Evolutionary conservation across 2,113 vertebrate species (phyloP), one percentile per base, ranked within the genome.

Genomic region (Calyptomena viridis): DNA sequence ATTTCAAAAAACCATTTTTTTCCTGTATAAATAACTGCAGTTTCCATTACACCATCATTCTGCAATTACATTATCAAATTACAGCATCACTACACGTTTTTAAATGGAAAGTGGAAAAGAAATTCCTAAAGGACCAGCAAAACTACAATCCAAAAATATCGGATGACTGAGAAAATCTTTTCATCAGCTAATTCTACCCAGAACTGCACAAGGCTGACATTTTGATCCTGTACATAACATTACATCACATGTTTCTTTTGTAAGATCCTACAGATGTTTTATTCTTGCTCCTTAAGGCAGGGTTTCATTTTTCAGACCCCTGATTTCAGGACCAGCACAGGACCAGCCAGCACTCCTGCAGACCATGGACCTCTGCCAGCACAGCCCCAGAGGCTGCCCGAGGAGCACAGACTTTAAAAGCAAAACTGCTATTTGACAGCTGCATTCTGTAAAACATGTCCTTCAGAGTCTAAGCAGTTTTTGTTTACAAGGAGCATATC

Each of bases 111-210:
- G 9, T 25, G 11, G 21, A 8, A 7, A 56, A 74, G 50, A 6
- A 66, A 46, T 39, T 84, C 44, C 63, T 85, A 23, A 82, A 71
- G 1, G 1, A 67, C 27, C 44, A 72, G 55, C 31, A 71, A 80
- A 84, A 55, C 69, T 59, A 62, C 59, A 79, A 80, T 74, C 71
- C 46, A 75, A 55, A 95, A 83, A 21, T 40, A 76, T 14, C 81
- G 73, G 78, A 72, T 90, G 91, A 96, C 93, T 78, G 69, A 73
- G 77, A 95, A 94, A 96, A 97, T 91, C 77, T 84, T 79, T 89
- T 79, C 66, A 46, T 42, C 1, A 3, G 46, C 17, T 74, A 85
- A 94, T 87, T 87, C 50, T 25, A 39, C 25, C 52, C 62, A 67
- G 59, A 64, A 60, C 35, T 89, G 39, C 40, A 25, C 39, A 44